phyloP scores from a whole-genome alignment of 2,888 invertebrate genomes.

The Gandaritis pyraliata region DNA sequence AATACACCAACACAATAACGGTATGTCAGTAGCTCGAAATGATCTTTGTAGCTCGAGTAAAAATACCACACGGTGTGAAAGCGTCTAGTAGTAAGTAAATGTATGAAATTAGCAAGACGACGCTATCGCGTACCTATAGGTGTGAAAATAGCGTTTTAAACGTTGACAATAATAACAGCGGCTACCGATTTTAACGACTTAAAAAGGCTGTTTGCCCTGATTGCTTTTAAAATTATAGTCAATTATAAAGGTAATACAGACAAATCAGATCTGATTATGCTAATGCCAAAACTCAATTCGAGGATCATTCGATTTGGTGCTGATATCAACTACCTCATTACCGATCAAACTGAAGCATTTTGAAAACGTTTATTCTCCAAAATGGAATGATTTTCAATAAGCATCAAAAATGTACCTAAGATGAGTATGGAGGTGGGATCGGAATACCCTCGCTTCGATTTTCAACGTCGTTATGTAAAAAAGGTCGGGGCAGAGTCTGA shows the following conservation, averaged over 20 bases:
- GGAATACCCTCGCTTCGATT: conserved; percentile 36
- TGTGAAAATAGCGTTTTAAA: too few species aligned
- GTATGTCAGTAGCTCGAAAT: too few species aligned
- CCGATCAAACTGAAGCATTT: conserved; percentile 27
- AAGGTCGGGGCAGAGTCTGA: conserved; percentile 46
- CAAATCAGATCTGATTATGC: conserved; percentile 19
- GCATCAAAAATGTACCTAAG: conserved; percentile 27
- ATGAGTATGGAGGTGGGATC: conserved; percentile 24
- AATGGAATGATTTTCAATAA: conserved; percentile 31
- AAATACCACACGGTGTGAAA: too few species aligned
- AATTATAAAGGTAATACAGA: conserved; percentile 8
- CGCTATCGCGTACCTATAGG: too few species aligned
- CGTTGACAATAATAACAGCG: too few species aligned
- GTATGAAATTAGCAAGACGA: too few species aligned
- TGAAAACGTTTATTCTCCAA: conserved; percentile 26
- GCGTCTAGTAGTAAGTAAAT: too few species aligned
- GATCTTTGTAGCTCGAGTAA: too few species aligned
- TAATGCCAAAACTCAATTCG: conserved; percentile 25
- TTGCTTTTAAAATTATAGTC: neutral
- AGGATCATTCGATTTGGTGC: conserved; percentile 22
- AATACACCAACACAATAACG: too few species aligned
- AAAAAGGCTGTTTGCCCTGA: neutral
- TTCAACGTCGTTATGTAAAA: conserved; percentile 51
- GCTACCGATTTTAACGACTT: too few species aligned
- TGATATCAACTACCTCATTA: conserved; percentile 28